These are phyloP conservation scores for Cryptotis parvus DNA, from an alignment of 2,113 vertebrate genomes.

Conservation along the genomic window DNA sequence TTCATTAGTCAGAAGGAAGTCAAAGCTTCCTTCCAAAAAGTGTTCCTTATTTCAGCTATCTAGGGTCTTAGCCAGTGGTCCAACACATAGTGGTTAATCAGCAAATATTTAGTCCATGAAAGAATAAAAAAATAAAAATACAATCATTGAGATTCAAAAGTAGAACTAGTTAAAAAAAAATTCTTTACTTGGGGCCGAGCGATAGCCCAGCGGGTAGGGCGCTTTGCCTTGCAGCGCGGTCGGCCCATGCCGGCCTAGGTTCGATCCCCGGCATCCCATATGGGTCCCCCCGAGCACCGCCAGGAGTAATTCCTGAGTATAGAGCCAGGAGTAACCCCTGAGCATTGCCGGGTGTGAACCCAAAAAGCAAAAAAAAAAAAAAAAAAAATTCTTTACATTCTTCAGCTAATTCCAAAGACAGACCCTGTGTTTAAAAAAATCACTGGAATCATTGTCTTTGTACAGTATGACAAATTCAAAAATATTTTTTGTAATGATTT, in stretches of 20 bases:
- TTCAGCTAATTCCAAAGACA: neutral
- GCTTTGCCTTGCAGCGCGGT: too few species aligned
- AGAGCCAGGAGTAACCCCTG: too few species aligned
- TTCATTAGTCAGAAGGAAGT: neutral
- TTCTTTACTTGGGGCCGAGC: too few species aligned
- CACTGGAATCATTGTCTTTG: constrained; percentile 25
- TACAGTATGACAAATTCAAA: neutral
- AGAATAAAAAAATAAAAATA: neutral
- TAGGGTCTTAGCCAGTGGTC: neutral
- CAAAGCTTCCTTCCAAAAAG: neutral
- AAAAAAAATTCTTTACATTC: constrained; percentile 33
- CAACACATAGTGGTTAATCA: neutral
- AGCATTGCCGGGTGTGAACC: too few species aligned
- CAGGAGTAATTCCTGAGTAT: too few species aligned
- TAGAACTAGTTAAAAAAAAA: neutral
- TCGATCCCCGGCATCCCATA: too few species aligned
- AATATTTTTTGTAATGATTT: neutral
- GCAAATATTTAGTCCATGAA: neutral
- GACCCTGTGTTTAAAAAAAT: constrained; percentile 5
- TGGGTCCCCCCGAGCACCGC: too few species aligned
- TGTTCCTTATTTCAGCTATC: neutral
- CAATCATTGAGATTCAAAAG: neutral
- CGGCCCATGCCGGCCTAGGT: too few species aligned
- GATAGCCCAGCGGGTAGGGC: too few species aligned
- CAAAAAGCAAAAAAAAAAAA: too few species aligned